Percentiles rank a stretch among this genome's conserved stretches.
phyloP scores from a whole-genome alignment of 2,797 vertebrate genomes.

The Neopelma chrysocephalum region DNA sequence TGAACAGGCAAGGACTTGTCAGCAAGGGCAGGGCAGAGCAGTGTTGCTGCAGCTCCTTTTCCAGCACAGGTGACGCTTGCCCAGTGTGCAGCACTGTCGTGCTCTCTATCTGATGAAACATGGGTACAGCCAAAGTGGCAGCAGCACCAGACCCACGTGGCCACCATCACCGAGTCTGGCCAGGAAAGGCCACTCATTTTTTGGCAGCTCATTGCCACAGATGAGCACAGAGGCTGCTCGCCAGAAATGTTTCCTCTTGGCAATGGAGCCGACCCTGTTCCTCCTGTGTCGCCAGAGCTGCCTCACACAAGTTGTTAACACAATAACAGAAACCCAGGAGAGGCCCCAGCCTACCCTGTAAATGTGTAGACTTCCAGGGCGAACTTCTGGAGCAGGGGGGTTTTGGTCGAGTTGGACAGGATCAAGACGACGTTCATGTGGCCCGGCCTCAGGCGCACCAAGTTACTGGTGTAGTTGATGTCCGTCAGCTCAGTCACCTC shows the following conservation, averaged over 20 bases:
- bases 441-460: slow-evolving; percentile 92
- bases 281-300: neutral
- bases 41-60: neutral
- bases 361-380: slow-evolving; percentile 96
- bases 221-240: fast-evolving
- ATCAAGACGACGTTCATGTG: slow-evolving; percentile 98
- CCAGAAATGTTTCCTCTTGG: neutral
- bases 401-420: slow-evolving; percentile 90
- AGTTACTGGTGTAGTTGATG: slow-evolving; percentile 94
- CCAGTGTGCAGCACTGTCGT: fast-evolving
- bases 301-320: neutral
- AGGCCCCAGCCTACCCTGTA: slow-evolving; percentile 83
- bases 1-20: neutral
- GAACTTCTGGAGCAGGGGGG: slow-evolving; percentile 92
- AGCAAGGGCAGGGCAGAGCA: neutral
- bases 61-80: neutral
- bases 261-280: fast-evolving
- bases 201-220: fast-evolving
- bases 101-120: neutral
- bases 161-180: fast-evolving
- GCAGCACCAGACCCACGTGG: neutral
- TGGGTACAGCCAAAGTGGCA: fast-evolving
- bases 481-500: slow-evolving; percentile 96
- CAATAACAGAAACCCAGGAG: neutral
- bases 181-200: fast-evolving